Evolutionary conservation across 2,113 vertebrate genomes (phyloP).

Genomic region (Brienomyrus brachyistius): DNA sequence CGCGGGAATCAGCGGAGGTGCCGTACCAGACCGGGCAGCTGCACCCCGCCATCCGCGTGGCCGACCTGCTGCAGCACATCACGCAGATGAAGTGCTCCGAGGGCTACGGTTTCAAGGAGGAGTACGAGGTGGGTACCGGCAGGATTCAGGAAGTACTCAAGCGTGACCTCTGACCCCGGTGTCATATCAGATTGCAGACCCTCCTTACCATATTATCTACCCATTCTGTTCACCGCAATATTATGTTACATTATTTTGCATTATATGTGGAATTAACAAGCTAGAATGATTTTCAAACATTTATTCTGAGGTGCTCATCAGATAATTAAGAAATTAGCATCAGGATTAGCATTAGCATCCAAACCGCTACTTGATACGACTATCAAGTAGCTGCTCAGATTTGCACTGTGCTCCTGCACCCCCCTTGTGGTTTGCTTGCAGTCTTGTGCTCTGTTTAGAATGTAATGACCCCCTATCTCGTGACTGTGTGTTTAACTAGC

Average conservation of each 20-base stretch:
- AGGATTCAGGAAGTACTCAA: not conserved
- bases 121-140: constrained; percentile 69
- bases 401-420: not conserved
- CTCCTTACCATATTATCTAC: not conserved
- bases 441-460: not conserved
- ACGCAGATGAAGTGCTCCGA: constrained; percentile 98
- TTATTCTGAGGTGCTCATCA: constrained; percentile 12
- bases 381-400: not conserved
- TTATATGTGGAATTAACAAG: not conserved
- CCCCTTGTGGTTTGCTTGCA: not conserved
- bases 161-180: not conserved
- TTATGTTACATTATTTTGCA: not conserved
- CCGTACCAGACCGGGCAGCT: constrained; percentile 93
- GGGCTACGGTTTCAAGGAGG: constrained; percentile 87
- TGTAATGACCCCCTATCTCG: not conserved
- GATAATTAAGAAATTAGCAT: not conserved
- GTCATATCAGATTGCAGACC: not conserved
- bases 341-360: not conserved
- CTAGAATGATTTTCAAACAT: not conserved
- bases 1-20: constrained; percentile 75
- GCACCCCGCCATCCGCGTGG: constrained; percentile 90
- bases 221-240: not conserved
- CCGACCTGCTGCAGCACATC: constrained; percentile 94
- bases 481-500: not conserved
- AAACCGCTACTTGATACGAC: not conserved